Conservation (phyloP, 1,140 invertebrate species). For the Magallana angulata region DNA sequence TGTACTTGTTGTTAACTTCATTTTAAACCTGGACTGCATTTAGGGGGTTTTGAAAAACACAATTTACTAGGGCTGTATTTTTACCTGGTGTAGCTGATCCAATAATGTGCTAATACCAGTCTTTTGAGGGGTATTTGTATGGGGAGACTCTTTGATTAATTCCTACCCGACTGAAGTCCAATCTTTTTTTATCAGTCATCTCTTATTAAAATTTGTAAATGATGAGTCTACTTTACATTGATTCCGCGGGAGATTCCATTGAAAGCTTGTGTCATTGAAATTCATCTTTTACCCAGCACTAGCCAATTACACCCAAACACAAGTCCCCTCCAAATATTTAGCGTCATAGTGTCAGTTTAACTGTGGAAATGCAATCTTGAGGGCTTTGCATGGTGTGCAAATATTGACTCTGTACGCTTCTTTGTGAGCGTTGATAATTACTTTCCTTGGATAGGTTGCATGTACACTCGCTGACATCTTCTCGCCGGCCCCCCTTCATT, state of each 20-base stretch:
- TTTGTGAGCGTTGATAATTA: conserved; percentile 27
- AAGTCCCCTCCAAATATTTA: conserved; percentile 26
- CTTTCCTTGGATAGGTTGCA: conserved; percentile 20
- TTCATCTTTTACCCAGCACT: conserved; percentile 23
- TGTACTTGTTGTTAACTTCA: neutral
- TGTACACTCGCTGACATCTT: conserved; percentile 9
- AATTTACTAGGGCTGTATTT: conserved; percentile 5
- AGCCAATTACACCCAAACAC: conserved; percentile 16
- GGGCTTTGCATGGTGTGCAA: conserved; percentile 25
- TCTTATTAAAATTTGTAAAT: conserved; percentile 31
- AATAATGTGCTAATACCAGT: conserved; percentile 24
- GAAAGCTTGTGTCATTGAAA: conserved; percentile 19
- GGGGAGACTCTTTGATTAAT: conserved; percentile 27
- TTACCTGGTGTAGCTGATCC: conserved; percentile 1
- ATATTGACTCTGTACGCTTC: conserved; percentile 21
- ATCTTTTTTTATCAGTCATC: conserved; percentile 23
- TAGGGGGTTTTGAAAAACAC: conserved; percentile 12
- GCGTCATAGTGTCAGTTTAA: conserved; percentile 19
- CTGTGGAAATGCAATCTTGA: conserved; percentile 24
- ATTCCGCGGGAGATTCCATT: conserved; percentile 5
- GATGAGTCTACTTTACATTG: conserved; percentile 19
- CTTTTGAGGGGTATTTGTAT: conserved; percentile 10
- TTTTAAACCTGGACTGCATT: conserved; percentile 14
- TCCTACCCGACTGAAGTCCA: conserved; percentile 2
- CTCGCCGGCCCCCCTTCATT: neutral